Conservation (phyloP, 2,888 invertebrate genomes). For the Pinctada fucata region DNA sequence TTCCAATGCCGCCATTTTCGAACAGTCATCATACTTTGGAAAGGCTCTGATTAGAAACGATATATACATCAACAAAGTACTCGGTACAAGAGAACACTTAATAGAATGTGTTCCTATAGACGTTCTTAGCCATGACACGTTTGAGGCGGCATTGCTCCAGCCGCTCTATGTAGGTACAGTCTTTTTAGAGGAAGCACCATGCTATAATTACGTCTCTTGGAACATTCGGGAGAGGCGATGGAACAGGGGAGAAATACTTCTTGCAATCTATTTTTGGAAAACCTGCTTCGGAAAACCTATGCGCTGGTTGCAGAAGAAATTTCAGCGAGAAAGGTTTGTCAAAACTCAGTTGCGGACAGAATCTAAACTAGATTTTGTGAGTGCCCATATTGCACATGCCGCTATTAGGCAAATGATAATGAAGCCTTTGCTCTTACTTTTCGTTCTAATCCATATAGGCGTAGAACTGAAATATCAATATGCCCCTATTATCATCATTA, state of each 20-base stretch:
- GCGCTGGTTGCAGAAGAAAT: conserved; percentile 31
- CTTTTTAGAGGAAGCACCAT: conserved; percentile 54
- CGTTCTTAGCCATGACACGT: conserved; percentile 64
- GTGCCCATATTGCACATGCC: conserved; percentile 45
- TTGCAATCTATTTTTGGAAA: conserved; percentile 47
- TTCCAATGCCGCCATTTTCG: conserved; percentile 50
- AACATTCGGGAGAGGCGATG: conserved; percentile 59
- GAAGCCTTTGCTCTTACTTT: conserved; percentile 48
- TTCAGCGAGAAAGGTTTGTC: conserved; percentile 36
- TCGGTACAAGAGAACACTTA: conserved; percentile 48
- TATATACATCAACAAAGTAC: conserved; percentile 56
- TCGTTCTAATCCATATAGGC: conserved; percentile 40
- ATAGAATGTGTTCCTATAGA: conserved; percentile 63
- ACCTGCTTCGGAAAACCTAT: conserved; percentile 41
- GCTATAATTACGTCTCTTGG: conserved; percentile 62
- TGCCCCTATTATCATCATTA: conserved; percentile 36
- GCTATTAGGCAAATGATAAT: conserved; percentile 52
- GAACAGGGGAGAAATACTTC: conserved; percentile 58
- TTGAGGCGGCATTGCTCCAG: conserved; percentile 58
- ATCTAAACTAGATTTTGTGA: conserved; percentile 44
- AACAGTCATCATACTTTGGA: conserved; percentile 59
- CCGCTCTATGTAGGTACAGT: conserved; percentile 55
- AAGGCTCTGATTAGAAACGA: conserved; percentile 59
- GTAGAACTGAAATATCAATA: conserved; percentile 36
- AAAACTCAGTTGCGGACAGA: conserved; percentile 40